Evolutionary conservation across 53 echinoderm and acorn worm species (phyloP).

Genomic region (Stichopus horrens): DNA sequence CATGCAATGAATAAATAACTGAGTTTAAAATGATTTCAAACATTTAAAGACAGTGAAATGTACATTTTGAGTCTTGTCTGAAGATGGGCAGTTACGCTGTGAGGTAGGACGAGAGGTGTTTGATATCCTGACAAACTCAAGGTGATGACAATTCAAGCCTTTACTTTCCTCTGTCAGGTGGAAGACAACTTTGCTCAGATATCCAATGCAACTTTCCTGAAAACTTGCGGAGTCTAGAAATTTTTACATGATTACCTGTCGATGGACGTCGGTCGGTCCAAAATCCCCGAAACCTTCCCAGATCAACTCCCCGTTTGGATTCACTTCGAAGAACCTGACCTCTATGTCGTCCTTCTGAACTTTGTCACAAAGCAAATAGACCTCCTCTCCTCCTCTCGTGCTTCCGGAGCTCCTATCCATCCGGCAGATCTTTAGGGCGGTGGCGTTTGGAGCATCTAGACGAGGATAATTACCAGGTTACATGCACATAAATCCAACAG

Average conservation of each 20-base stretch:
- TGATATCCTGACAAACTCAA: too few relatives aligned
- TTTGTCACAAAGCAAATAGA: constrained; percentile 95
- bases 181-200: not conserved
- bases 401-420: constrained; percentile 95
- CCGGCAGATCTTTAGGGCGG: constrained; percentile 91
- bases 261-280: constrained; percentile 97
- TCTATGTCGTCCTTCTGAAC: constrained; percentile 96
- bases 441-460: constrained; percentile 89
- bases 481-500: too few relatives aligned
- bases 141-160: too few relatives aligned
- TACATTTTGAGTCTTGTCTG: too few relatives aligned
- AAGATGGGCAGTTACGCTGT: not conserved
- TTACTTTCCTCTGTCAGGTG: too few relatives aligned
- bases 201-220: not conserved
- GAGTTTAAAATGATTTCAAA: too few relatives aligned
- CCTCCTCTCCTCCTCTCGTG: constrained; percentile 86
- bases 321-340: constrained; percentile 87
- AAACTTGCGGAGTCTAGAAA: not conserved
- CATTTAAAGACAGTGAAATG: too few relatives aligned
- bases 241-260: constrained; percentile 68
- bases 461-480: not conserved
- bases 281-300: constrained; percentile 95
- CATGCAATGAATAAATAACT: too few relatives aligned
- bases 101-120: not conserved
- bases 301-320: constrained; percentile 53